Percentiles rank a stretch among this genome's conserved stretches.
phyloP scores from a whole-genome alignment of 2,888 invertebrate genomes.

The Elysia crispata region DNA sequence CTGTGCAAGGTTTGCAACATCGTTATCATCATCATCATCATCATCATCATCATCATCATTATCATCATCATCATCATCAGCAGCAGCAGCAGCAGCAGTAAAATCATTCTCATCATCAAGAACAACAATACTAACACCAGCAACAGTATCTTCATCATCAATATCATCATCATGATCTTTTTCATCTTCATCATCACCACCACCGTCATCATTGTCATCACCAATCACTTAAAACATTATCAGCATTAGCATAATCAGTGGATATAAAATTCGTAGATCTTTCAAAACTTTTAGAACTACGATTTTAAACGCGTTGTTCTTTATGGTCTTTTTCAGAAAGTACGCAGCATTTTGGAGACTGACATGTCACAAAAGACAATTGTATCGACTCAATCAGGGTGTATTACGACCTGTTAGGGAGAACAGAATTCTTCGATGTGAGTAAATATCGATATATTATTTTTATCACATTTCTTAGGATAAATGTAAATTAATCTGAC shows the following conservation, averaged over 20 bases:
- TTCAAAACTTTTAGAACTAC: too few species aligned
- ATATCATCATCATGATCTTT: conserved; percentile 22
- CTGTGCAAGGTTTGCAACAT: conserved; percentile 57
- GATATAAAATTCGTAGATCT: too few species aligned
- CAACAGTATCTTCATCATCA: conserved; percentile 14
- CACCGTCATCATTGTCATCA: neutral
- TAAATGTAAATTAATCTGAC: neutral
- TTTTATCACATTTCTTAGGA: too few species aligned
- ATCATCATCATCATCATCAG: conserved; percentile 29
- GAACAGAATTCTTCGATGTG: neutral
- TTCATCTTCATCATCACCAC: neutral
- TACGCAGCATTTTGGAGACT: conserved; percentile 60
- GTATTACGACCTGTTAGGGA: too few species aligned
- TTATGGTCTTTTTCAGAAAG: conserved; percentile 54
- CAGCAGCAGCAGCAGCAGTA: conserved; percentile 10
- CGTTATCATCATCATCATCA: neutral
- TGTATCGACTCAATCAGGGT: conserved; percentile 50
- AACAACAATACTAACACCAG: neutral
- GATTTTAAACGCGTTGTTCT: neutral
- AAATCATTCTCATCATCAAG: conserved; percentile 17
- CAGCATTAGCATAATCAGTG: neutral
- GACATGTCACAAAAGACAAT: conserved; percentile 59
- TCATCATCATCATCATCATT: conserved; percentile 1
- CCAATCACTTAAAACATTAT: neutral
- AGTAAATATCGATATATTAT: too few species aligned